Base-by-base conservation (phyloP, 2,113 vertebrate genomes). In the Catharus fuscescens region DNA sequence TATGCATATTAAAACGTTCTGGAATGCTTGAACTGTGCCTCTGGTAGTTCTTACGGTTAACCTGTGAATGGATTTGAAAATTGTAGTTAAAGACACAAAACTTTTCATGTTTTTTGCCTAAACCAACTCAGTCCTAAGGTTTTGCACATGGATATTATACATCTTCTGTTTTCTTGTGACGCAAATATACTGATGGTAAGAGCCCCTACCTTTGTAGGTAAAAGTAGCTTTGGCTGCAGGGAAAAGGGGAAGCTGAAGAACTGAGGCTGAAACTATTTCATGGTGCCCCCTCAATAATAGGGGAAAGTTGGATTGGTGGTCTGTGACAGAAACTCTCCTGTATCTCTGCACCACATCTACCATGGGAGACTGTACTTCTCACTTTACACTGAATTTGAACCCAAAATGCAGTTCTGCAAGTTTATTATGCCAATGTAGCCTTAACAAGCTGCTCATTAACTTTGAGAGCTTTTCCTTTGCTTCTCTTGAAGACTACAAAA, bases 351-450 rank as follows among this genome's bases (percentile, higher is more conserved):
- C 52, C 50, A 82, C 36, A n/a, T 89, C 86, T 34, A 29, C 59
- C 11, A 7, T 31, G 38, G 13, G 47, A 88, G 31, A 60, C 31
- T 70, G 31, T 90, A 18, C 84, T 88, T 96, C 88, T 62, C 11
- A 1, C 69, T 93, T 91, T 92, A 83, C 89, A 91, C 94, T 72
- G 42, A 32, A 60, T 92, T 95, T 96, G 95, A 96, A 95, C 86
- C 82, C 45, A 90, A 34, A 95, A 82, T 32, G 34, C 65, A 65
- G 28, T 72, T 95, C 91, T n/a, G 20, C 10, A 14, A 6, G 3
- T 91, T 91, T 83, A 18, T 83, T 65, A 29, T 94, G 90, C 59
- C 14, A 73, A 1, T 45, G 67, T 25, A 67, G 60, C 62, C 57
- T 79, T 62, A 64, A 91, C 80, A 88, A 56, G 54, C 50, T 44